phyloP scores from a whole-genome alignment of 2,797 vertebrate species.

The Acanthurus leucopareius region DNA sequence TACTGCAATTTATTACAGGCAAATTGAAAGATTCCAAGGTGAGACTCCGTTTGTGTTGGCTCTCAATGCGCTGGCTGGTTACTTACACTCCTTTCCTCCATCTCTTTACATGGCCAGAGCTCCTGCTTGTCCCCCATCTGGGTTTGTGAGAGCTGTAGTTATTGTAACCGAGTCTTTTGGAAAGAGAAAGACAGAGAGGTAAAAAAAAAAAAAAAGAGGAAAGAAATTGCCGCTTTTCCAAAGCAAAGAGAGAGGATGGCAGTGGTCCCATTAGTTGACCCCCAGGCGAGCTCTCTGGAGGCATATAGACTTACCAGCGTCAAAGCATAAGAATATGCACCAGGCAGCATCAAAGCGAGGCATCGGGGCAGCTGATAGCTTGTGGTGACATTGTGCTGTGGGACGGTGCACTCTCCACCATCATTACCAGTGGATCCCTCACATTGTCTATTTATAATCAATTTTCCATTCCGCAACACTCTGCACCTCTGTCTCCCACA shows the following conservation, averaged over 20 bases:
- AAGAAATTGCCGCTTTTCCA: conserved; percentile 45
- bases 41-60: conserved; percentile 78
- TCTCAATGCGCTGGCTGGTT: conserved; percentile 21
- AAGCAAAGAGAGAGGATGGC: conserved; percentile 70
- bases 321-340: conserved; percentile 60
- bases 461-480: conserved; percentile 64
- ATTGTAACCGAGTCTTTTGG: conserved; percentile 58
- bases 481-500: conserved; percentile 40
- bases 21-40: conserved; percentile 79
- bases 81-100: conserved; percentile 37
- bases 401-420: conserved; percentile 49
- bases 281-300: conserved; percentile 63
- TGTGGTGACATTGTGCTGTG: conserved; percentile 61
- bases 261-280: conserved; percentile 72
- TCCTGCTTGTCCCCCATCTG: conserved; percentile 40
- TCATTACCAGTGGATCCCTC: conserved; percentile 54
- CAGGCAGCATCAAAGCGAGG: conserved; percentile 71
- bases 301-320: conserved; percentile 76
- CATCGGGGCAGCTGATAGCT: conserved; percentile 63
- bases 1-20: conserved; percentile 78
- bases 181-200: conserved; percentile 30
- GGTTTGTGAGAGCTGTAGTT: conserved; percentile 48
- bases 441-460: conserved; percentile 75
- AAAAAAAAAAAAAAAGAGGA: neutral
- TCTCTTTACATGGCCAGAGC: conserved; percentile 36